Conservation (phyloP, 2,113 vertebrate genomes). For the Symphodus melops region DNA sequence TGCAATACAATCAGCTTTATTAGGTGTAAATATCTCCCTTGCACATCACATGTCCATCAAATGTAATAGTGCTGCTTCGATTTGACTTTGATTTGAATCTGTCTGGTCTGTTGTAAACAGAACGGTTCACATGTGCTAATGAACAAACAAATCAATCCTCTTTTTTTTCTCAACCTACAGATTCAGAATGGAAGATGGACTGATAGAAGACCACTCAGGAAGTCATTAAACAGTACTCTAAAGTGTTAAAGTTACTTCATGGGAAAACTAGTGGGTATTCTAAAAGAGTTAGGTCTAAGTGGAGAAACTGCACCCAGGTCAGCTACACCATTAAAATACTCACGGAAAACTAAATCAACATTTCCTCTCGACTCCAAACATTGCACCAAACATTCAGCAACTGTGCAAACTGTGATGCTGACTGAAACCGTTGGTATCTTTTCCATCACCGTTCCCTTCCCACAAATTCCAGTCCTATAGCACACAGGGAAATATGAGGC, state of each 20-base stretch:
- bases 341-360: constrained; percentile 12
- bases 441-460: neutral
- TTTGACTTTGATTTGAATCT: too few relatives aligned
- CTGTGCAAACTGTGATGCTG: neutral
- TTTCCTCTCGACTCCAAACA: neutral
- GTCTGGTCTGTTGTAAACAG: too few relatives aligned
- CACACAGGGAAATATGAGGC: constrained; percentile 45
- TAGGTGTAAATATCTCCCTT: too few relatives aligned
- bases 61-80: too few relatives aligned
- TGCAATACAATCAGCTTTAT: too few relatives aligned
- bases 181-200: neutral
- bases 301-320: constrained; percentile 2
- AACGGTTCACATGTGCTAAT: too few relatives aligned
- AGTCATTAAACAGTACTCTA: neutral
- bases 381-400: neutral
- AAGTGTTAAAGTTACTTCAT: neutral
- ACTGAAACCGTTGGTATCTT: neutral
- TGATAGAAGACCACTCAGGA: neutral
- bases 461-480: constrained; percentile 32
- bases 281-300: neutral
- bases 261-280: neutral
- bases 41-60: too few relatives aligned
- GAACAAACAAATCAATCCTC: too few relatives aligned
- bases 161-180: neutral
- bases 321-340: constrained; percentile 10